Base-by-base conservation (phyloP, 30 jellyfish, hydroid and myxozoan genomes). In the Aurelia aurita region DNA sequence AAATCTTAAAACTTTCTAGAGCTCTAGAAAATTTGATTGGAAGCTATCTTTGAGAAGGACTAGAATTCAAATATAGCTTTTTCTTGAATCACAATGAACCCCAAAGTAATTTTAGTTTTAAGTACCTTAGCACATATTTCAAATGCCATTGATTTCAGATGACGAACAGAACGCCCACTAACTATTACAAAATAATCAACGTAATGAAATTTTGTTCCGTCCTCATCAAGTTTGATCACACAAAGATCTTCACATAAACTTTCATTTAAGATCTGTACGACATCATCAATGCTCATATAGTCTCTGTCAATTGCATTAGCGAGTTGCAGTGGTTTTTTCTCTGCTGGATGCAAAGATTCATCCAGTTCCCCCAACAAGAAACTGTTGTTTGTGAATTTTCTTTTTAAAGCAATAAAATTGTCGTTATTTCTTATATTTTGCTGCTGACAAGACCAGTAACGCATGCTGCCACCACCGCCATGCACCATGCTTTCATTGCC, bases 81-180 rank as follows among this genome's bases (percentile, higher is more conserved):
- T 39, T 9, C 15, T 39, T 39, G 51, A 39, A 5, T 8, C n/a
- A 31, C 21, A 0, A 19, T 6, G 14, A 18, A 14, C 54, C 53
- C 21, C 3, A 58, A 1, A 27, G n/a, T 4, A 34, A 18, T 5
- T 7, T 71, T 22, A 53, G 21, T 2, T n/a, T 51, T 9, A 32
- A 11, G 39, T 88, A 88, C 96, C 96, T 88, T 88, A 6, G 83
- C 55, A 62, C 87, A 54, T 2, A 88, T 22, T 15, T 60, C 86
- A 49, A 39, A 63, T 5, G 97, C 97, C 97, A 89, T 79, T 62
- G 88, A 32, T 35, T 88, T 72, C 63, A 89, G 54, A 72, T 89
- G 97, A 32, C 97, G 66, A 29, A 74, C 73, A 68, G 97, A 89
- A 4, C 93, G 78, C 49, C 97, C 97, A 81, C 93, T 81, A 2